Evolutionary conservation across 2,888 invertebrate species (phyloP).

Genomic region (Fragum fragum): DNA sequence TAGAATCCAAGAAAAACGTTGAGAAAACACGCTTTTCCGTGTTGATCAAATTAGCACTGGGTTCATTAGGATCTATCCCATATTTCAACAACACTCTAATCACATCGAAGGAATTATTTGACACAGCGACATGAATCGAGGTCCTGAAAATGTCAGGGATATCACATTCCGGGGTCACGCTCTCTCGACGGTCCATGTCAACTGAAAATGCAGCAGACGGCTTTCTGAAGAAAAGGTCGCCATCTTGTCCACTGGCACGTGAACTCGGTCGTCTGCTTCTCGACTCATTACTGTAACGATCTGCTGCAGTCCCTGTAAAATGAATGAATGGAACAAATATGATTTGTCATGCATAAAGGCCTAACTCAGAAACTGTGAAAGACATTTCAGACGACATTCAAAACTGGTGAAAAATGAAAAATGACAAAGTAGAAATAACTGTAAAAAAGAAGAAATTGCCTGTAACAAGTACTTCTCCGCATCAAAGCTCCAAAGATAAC

Average conservation of each 20-base stretch:
- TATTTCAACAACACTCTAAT: constrained; percentile 88
- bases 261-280: constrained; percentile 78
- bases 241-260: constrained; percentile 74
- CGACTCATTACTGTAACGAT: constrained; percentile 57
- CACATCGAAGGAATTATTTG: constrained; percentile 89
- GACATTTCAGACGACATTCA: too few species aligned
- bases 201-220: constrained; percentile 85
- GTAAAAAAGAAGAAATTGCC: too few species aligned
- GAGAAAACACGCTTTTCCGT: constrained; percentile 46
- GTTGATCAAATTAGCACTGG: constrained; percentile 83
- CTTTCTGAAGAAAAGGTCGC: constrained; percentile 85
- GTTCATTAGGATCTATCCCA: constrained; percentile 89
- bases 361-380: too few species aligned
- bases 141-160: constrained; percentile 88
- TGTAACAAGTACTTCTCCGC: too few species aligned
- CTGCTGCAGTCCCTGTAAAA: constrained; percentile 17
- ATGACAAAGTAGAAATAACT: too few species aligned
- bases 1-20: constrained; percentile 47
- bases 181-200: constrained; percentile 80
- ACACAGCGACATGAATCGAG: constrained; percentile 89
- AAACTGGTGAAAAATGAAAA: too few species aligned
- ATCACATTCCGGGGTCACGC: constrained; percentile 83
- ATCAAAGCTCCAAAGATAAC: too few species aligned
- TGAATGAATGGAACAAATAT: too few species aligned
- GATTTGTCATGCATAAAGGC: too few species aligned